phyloP scores from a whole-genome alignment of 2,888 invertebrate genomes.

The Ceramica pisi region DNA sequence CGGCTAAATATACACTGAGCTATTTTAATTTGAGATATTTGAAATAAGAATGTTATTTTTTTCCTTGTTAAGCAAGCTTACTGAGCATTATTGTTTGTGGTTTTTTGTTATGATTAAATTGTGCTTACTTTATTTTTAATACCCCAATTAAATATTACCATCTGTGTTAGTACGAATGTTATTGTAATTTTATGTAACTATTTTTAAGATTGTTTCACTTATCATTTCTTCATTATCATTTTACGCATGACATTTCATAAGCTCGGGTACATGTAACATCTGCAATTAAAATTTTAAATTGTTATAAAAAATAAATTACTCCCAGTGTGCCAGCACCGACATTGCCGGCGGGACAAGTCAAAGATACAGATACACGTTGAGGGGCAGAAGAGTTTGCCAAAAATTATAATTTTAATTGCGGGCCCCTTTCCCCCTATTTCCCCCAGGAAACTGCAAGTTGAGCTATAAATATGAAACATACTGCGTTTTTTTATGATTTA shows the following conservation, averaged over 20 bases:
- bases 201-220: no score
- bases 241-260: no score
- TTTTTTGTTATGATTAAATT: slow-evolving; percentile 1
- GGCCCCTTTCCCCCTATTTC: slow-evolving; percentile 73
- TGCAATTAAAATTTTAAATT: not conserved
- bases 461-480: slow-evolving; percentile 75
- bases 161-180: not conserved
- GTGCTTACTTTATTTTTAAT: slow-evolving; percentile 1
- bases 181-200: no score
- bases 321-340: slow-evolving; percentile 70
- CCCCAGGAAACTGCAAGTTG: slow-evolving; percentile 72
- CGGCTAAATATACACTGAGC: slow-evolving; percentile 74
- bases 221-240: no score
- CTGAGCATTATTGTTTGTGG: slow-evolving; percentile 35
- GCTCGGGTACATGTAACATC: not conserved
- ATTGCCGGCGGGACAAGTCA: slow-evolving; percentile 84
- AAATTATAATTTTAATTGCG: slow-evolving; percentile 91
- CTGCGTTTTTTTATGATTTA: slow-evolving; percentile 68
- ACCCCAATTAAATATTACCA: not conserved
- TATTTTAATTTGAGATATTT: slow-evolving; percentile 54
- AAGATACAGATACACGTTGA: slow-evolving; percentile 87
- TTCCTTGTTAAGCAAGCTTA: slow-evolving; percentile 55
- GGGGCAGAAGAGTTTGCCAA: slow-evolving; percentile 88
- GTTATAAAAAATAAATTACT: slow-evolving; percentile 32
- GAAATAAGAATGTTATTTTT: slow-evolving; percentile 42